A percentile compares a stretch with the other conserved stretches of the same genome.
These are phyloP conservation scores for Macrotus californicus DNA, from an alignment of 2,113 vertebrate genomes.

Conservation along the genomic window DNA sequence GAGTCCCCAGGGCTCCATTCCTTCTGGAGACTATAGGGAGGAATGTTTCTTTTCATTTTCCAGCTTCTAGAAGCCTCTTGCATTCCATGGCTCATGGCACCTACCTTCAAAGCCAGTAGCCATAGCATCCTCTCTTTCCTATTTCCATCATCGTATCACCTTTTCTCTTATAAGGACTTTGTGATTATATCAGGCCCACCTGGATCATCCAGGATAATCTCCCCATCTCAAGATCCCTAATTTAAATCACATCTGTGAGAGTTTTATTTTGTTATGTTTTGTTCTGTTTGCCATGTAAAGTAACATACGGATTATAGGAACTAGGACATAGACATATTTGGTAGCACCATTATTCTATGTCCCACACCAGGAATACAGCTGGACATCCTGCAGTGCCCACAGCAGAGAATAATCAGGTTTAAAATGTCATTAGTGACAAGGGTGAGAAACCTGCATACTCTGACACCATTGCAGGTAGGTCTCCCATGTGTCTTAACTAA, in stretches of 20 bases:
- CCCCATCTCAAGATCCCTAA: background rate
- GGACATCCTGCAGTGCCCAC: background rate
- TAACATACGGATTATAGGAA: background rate
- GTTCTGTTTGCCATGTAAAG: background rate
- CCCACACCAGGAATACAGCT: no score
- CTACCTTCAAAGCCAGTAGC: background rate
- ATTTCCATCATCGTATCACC: background rate
- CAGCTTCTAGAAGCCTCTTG: background rate
- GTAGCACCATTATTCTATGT: background rate
- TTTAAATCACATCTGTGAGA: background rate
- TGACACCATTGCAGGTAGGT: accelerated
- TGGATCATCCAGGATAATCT: background rate
- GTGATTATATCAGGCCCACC: background rate
- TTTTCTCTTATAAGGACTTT: background rate
- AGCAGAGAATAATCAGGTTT: background rate
- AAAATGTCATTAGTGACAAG: background rate
- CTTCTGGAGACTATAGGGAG: background rate
- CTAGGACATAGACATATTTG: background rate
- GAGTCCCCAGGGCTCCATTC: no score
- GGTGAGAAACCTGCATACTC: background rate
- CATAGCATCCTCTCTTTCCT: background rate
- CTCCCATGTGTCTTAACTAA: background rate
- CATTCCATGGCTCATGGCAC: background rate
- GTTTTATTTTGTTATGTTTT: no score
- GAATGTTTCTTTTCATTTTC: background rate